Base-by-base conservation (phyloP, 1,140 invertebrate genomes). In the Leptinotarsa undecemlineata region DNA sequence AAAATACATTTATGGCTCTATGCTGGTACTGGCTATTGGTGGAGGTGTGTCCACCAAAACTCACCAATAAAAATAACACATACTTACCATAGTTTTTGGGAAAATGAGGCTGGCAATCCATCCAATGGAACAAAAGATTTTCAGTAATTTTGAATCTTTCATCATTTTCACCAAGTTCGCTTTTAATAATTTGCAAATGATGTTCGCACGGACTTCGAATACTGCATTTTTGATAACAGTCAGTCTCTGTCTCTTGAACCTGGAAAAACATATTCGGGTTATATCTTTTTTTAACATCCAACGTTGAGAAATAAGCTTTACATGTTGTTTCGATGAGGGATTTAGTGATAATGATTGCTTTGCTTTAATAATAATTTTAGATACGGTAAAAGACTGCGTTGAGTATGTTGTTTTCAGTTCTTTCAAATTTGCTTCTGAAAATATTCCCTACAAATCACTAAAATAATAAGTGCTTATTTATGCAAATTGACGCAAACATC, bases 41-140 rank as follows among this genome's bases (percentile, higher is more conserved):
- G n/a, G 14, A 57, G 15, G n/a, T 15, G n/a, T 19, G 13, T 57
- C 15, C 4, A 17, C n/a, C n/a, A 19, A 17, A 57, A 57, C n/a
- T 57, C 0, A 33, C 26, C 8, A 4, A 64, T 5, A 21, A 64
- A 5, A 64, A 64, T 23, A 20, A 15, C 11, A 33, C 63, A 61
- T 70, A 76, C 75, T 74, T 71, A 82, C 81, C 79, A 68, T 79
- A 78, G 71, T 80, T 71, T 72, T 80, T 76, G 20, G 81, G 81
- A 63, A 82, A 76, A 68, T 82, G 76, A 13, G 20, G 20, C 62
- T 81, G 75, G 19, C 62, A 79, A 1, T 74, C 64, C 3, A 82
- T 77, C 81, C 79, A 82, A n/a, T 71, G 63, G n/a, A 76, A 64
- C 13, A 81, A 68, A 5, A 74, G 48, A 21, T 73, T 67, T 69